A percentile compares a stretch with the other conserved stretches of the same genome.
phyloP scores from a whole-genome alignment of 2,888 invertebrate genomes.

The Acrobasis suavella region DNA sequence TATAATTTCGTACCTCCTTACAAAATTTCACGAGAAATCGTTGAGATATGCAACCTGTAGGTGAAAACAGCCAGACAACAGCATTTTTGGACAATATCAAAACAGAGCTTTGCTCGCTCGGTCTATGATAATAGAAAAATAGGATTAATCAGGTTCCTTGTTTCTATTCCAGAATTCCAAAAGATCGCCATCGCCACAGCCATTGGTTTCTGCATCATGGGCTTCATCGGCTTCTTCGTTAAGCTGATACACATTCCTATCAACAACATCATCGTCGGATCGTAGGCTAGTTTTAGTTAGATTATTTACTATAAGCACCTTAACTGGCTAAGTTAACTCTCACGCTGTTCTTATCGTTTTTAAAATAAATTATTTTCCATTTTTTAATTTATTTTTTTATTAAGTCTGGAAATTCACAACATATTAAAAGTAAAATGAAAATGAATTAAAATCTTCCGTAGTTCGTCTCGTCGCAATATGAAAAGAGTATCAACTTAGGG shows the following conservation, averaged over 20 bases:
- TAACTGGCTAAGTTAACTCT: slow-evolving; percentile 59
- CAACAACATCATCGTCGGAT: slow-evolving; percentile 96
- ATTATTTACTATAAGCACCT: slow-evolving; percentile 64
- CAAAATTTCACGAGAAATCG: too few relatives aligned
- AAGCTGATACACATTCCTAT: slow-evolving; percentile 99
- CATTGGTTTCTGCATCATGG: slow-evolving; percentile 99
- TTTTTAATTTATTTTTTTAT: slow-evolving; percentile 39
- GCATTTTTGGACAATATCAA: too few relatives aligned
- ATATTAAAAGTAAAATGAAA: too few relatives aligned
- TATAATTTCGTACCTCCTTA: too few relatives aligned
- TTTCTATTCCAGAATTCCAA: slow-evolving; percentile 92
- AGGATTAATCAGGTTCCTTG: neutral
- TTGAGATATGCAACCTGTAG: too few relatives aligned
- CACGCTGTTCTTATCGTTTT: slow-evolving; percentile 53
- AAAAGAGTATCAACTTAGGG: too few relatives aligned
- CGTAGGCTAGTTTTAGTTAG: slow-evolving; percentile 75
- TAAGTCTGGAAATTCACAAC: slow-evolving; percentile 7
- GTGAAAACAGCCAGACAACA: too few relatives aligned
- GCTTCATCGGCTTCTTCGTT: slow-evolving; percentile 99
- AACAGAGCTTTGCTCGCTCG: too few relatives aligned
- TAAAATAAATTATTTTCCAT: slow-evolving; percentile 74
- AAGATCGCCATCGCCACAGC: slow-evolving; percentile 99
- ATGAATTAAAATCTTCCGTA: too few relatives aligned
- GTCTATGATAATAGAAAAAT: too few relatives aligned
- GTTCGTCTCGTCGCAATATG: too few relatives aligned